These are phyloP conservation scores for Anoplolepis gracilipes DNA, from an alignment of 1,140 invertebrate genomes.

Conservation along the genomic window DNA sequence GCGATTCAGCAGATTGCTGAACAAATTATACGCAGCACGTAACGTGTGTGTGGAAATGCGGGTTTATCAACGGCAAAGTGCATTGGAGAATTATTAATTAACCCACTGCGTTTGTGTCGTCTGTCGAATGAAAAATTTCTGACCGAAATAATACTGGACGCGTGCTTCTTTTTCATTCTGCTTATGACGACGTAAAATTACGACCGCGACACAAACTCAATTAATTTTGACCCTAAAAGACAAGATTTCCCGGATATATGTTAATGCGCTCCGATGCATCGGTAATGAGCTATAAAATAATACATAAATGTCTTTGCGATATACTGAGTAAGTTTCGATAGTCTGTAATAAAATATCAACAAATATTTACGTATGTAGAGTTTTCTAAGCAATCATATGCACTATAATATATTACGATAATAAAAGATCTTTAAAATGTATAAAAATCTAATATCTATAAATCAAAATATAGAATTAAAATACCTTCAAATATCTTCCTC, in stretches of 20 bases:
- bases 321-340: neutral
- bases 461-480: neutral
- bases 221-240: constrained; percentile 49
- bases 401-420: neutral
- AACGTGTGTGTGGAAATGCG: constrained; percentile 6
- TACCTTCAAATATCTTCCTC: neutral
- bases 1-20: neutral
- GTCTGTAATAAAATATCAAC: neutral
- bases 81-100: constrained; percentile 25
- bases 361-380: neutral
- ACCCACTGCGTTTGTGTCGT: neutral
- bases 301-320: neutral
- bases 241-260: constrained; percentile 33
- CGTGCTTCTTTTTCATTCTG: neutral
- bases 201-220: constrained; percentile 1
- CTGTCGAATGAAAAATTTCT: constrained; percentile 29
- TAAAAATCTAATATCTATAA: neutral
- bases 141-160: constrained; percentile 1
- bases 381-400: neutral
- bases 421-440: neutral
- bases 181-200: neutral
- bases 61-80: neutral
- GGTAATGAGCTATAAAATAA: constrained; percentile 39
- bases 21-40: constrained; percentile 10
- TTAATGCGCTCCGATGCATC: neutral